Conservation (phyloP, 2,797 vertebrate species). For the Discoglossus pictus region DNA sequence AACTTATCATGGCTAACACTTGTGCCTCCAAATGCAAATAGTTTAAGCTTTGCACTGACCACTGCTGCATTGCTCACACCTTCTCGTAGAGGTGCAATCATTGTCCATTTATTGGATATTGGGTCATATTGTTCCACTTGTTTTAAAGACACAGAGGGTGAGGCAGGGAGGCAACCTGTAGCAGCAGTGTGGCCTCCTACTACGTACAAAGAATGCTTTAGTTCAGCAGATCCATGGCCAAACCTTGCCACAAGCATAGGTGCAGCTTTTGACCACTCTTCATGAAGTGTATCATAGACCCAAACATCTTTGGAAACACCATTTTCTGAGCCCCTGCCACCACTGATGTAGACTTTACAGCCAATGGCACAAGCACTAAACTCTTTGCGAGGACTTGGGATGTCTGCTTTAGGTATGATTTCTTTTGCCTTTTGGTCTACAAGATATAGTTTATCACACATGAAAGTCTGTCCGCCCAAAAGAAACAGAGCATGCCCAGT, state of each 20-base stretch:
- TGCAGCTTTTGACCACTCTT: constrained; percentile 97
- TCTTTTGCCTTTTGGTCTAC: constrained; percentile 98
- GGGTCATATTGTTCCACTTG: constrained; percentile 98
- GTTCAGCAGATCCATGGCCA: constrained; percentile 93
- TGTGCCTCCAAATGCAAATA: constrained; percentile 96
- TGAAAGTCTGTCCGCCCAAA: constrained; percentile 94
- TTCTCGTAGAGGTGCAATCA: constrained; percentile 93
- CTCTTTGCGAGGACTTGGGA: constrained; percentile 96
- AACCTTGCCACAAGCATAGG: constrained; percentile 97
- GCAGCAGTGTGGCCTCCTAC: constrained; percentile 95
- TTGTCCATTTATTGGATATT: constrained; percentile 94
- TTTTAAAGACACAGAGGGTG: constrained; percentile 94
- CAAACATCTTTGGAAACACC: constrained; percentile 98
- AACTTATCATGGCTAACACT: constrained; percentile 96
- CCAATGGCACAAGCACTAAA: constrained; percentile 97
- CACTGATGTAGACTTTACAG: constrained; percentile 96
- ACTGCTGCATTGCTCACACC: constrained; percentile 97
- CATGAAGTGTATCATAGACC: constrained; percentile 95
- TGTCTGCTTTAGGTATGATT: constrained; percentile 97
- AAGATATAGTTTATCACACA: constrained; percentile 97
- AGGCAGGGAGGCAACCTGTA: constrained; percentile 93
- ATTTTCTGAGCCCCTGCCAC: constrained; percentile 93
- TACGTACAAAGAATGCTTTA: constrained; percentile 94
- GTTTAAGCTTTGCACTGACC: constrained; percentile 94
- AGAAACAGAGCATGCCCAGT: constrained; percentile 96